These are phyloP conservation scores for Eublepharis macularius DNA, from an alignment of 2,113 vertebrate species.

Conservation along the genomic window DNA sequence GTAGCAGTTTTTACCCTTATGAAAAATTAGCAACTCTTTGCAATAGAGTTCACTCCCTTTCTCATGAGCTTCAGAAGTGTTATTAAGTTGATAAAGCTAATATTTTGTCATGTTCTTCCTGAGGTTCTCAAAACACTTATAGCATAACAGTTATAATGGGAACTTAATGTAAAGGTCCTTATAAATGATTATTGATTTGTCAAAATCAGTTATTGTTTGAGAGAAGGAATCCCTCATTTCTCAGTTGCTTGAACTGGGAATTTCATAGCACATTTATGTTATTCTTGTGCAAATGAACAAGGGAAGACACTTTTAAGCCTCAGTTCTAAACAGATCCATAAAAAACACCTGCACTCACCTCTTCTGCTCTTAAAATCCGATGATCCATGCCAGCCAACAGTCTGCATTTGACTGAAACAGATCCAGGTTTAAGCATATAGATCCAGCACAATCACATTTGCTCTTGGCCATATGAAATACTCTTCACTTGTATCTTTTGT, in stretches of 20 bases:
- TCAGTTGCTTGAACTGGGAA: neutral
- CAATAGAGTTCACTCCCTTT: slow-evolving; percentile 4
- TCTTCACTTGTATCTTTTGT: no score
- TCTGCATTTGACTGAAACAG: no score
- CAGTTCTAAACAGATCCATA: neutral
- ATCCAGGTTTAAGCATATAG: no score
- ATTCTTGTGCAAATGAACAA: neutral
- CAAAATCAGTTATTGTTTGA: slow-evolving; percentile 1
- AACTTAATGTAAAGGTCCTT: neutral
- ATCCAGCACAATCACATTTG: no score
- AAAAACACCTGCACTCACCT: no score
- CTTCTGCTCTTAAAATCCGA: no score
- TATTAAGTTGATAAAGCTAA: slow-evolving; percentile 16
- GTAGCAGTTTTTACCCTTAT: slow-evolving; percentile 8
- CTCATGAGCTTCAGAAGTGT: slow-evolving; percentile 3
- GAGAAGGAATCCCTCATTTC: neutral
- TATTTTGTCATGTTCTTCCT: slow-evolving; percentile 7
- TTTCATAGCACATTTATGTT: neutral
- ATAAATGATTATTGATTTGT: neutral
- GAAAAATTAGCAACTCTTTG: slow-evolving; percentile 26
- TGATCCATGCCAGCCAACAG: no score
- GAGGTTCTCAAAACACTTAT: neutral
- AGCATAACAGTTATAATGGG: neutral
- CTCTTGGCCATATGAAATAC: no score
- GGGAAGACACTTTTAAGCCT: neutral